Percentiles rank a stretch among this genome's conserved stretches.
Evolutionary conservation across 2,888 invertebrate genomes (phyloP).

Genomic region (Zygothrica quintamaculata): DNA sequence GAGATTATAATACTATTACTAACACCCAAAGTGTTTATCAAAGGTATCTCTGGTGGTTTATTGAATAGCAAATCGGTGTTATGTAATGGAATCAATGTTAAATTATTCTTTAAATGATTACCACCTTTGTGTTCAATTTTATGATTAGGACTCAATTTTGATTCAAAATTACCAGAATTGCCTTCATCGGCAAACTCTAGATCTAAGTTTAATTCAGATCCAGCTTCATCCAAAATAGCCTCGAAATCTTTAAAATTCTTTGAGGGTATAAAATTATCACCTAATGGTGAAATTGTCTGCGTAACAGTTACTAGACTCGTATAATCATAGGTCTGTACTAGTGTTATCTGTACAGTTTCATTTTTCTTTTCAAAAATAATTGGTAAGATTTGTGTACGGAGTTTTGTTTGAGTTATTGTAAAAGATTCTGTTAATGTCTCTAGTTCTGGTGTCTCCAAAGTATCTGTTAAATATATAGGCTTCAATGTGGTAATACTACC

Average conservation of each 20-base stretch:
- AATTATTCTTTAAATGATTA: conserved; percentile 32
- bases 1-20: conserved; percentile 87
- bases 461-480: conserved; percentile 90
- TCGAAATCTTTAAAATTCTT: conserved; percentile 95
- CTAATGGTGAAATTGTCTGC: conserved; percentile 93
- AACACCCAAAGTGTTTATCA: conserved; percentile 89
- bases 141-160: conserved; percentile 56
- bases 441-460: conserved; percentile 93
- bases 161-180: conserved; percentile 85
- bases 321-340: conserved; percentile 95
- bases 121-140: conserved; percentile 55
- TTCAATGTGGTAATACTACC: conserved; percentile 93
- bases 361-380: conserved; percentile 90
- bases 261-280: conserved; percentile 93
- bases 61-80: conserved; percentile 28
- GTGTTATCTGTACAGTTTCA: conserved; percentile 89
- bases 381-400: conserved; percentile 95
- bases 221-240: conserved; percentile 94
- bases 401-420: conserved; percentile 94
- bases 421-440: conserved; percentile 96
- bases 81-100: conserved; percentile 37
- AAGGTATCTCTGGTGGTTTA: conserved; percentile 86
- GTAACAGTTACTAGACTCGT: conserved; percentile 95
- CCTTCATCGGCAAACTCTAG: conserved; percentile 93
- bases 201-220: conserved; percentile 93